A percentile compares a stretch with the other conserved stretches of the same genome.
Conservation (phyloP, 2,888 invertebrate genomes). For the Latrodectus hesperus region DNA sequence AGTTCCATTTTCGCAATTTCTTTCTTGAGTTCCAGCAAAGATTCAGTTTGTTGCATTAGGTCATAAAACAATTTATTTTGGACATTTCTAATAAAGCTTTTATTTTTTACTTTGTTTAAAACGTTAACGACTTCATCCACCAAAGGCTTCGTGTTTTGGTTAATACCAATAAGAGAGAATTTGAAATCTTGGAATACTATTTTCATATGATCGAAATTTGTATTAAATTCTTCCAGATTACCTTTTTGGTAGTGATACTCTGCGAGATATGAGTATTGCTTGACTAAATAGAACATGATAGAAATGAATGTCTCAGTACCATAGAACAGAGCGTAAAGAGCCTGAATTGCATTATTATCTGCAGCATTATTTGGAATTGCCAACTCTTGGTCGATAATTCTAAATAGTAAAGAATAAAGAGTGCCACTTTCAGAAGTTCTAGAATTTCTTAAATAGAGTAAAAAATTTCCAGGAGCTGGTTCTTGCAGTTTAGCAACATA, state of each 20-base stretch:
- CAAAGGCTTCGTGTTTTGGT: too few species aligned
- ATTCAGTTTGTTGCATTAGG: not conserved
- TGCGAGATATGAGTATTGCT: not conserved
- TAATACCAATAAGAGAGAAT: not conserved
- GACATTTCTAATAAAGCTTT: not conserved
- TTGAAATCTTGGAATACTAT: not conserved
- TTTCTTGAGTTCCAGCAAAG: not conserved
- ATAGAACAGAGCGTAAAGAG: not conserved
- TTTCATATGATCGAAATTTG: not conserved
- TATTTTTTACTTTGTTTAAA: not conserved
- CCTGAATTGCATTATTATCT: not conserved
- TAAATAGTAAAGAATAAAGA: not conserved
- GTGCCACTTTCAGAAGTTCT: not conserved
- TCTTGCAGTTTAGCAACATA: not conserved
- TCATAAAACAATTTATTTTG: not conserved
- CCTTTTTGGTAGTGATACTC: not conserved
- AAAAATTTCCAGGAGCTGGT: not conserved
- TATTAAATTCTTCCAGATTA: not conserved
- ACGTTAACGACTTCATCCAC: too few species aligned
- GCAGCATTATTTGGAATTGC: not conserved
- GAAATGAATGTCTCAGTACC: not conserved
- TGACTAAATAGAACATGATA: not conserved
- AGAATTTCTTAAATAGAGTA: not conserved
- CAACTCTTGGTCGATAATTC: not conserved
- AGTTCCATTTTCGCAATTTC: not conserved